Evolutionary conservation across 2,888 invertebrate genomes (phyloP), one percentile per base, ranked within the genome.

Genomic region (Diogma glabrata): DNA sequence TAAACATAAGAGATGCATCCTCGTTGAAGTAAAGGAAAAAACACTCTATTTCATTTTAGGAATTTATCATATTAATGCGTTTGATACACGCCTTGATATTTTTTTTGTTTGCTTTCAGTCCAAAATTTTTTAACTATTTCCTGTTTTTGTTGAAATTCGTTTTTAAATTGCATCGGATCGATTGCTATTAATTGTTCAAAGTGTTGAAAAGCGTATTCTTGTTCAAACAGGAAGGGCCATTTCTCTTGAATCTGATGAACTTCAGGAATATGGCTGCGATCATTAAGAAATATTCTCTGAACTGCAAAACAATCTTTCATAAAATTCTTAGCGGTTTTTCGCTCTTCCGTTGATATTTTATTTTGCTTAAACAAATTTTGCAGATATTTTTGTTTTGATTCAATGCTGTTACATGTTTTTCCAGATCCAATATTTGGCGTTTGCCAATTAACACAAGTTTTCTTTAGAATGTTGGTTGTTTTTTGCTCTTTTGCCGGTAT

Each of bases 211-310:
- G 8, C 36, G 8, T 14, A 9, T 36, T 36, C 36, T 16, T 36
- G n/a, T 36, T 36, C 36, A 36, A 36, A 36, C 2, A 36, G 36
- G 16, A 7, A 36, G 10, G 36, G 36, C 3, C n/a, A 36, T 36
- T 36, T 36, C 8, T 36, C 36, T 36, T 36, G 8, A 36, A 36
- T 36, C 36, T 36, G 36, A n/a, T 36, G 36, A 36, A 36, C 36
- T 6, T 33, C 33, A 36, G 36, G 8, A 28, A 28, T 28, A 3
- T 10, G n/a, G 28, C 28, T 28, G n/a, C 28, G 28, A 28, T 3
- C 28, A 28, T 28, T 28, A 28, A 28, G 28, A n/a, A 28, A 4
- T 12, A 28, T 3, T 28, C 28, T 4, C 28, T 28, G 28, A 28
- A 28, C 28, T 4, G 28, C 28, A 28, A 36, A 36, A 16, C 36